Conservation (phyloP, 2,797 vertebrate species). For the Xiphorhynchus erythropygius region DNA sequence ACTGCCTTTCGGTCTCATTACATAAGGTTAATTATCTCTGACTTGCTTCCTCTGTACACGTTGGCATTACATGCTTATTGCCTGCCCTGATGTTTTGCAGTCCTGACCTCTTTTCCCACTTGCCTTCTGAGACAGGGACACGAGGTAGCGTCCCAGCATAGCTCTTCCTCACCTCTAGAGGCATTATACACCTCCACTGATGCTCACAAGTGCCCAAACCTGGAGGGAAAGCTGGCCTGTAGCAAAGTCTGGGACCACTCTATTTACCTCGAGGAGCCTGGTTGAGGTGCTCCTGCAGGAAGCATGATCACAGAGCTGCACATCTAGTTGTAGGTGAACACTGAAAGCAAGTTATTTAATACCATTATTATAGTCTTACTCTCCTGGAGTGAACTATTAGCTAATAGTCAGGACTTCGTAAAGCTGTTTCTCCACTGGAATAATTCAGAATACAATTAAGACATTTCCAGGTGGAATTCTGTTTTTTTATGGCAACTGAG, state of each 20-base stretch:
- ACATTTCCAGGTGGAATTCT: background rate
- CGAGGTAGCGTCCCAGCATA: fast-evolving
- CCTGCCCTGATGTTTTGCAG: background rate
- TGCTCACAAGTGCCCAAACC: background rate
- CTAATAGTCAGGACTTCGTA: background rate
- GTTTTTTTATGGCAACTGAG: background rate
- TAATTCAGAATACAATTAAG: background rate
- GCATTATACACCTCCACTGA: background rate
- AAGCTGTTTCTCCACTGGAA: background rate
- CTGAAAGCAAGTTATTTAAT: background rate
- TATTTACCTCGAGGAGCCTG: background rate
- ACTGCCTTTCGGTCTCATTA: background rate
- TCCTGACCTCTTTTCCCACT: background rate
- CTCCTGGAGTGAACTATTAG: background rate
- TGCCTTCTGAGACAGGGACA: background rate
- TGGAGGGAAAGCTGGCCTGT: background rate
- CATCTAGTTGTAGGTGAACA: fast-evolving
- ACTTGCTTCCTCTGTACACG: background rate
- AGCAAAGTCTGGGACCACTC: background rate
- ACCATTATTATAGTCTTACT: background rate
- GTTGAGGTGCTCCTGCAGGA: background rate
- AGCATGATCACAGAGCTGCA: fast-evolving
- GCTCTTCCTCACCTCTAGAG: background rate
- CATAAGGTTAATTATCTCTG: background rate
- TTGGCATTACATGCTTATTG: background rate